Evolutionary conservation across 2,888 invertebrate species (phyloP).

Genomic region (Ectemnius continuus): DNA sequence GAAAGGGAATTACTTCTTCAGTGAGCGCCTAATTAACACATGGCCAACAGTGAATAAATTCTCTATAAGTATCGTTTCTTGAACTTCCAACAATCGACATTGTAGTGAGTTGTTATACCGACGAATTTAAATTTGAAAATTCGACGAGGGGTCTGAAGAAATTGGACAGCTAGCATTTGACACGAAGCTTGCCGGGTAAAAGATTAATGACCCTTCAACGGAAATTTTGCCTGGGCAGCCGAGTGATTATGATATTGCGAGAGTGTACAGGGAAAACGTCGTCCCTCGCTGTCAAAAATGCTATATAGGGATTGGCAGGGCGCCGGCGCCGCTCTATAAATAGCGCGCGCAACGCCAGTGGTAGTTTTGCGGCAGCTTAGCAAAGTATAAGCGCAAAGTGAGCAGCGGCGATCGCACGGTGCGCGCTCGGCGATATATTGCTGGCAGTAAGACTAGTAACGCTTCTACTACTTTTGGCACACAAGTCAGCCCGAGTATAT

Average conservation of each 20-base stretch:
- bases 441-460: conserved; percentile 17
- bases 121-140: no score
- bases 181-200: no score
- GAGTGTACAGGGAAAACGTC: background rate
- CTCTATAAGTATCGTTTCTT: no score
- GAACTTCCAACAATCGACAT: no score
- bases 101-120: no score
- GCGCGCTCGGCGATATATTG: conserved; percentile 38
- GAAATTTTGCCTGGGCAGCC: no score
- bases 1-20: no score
- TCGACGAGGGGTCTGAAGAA: no score
- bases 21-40: no score
- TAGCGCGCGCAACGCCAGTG: conserved; percentile 55
- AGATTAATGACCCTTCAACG: no score
- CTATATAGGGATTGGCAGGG: conserved; percentile 64
- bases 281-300: conserved; percentile 41
- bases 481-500: background rate
- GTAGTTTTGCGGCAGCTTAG: conserved; percentile 38
- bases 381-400: conserved; percentile 28
- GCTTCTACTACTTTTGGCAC: background rate
- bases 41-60: no score
- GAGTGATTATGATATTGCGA: background rate
- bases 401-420: conserved; percentile 34
- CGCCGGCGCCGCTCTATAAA: conserved; percentile 70
- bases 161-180: no score